Percentiles rank a stretch among this genome's conserved stretches.
These are phyloP conservation scores for Pseudocheirus occidentalis DNA, from an alignment of 2,797 vertebrate genomes.

Conservation along the genomic window DNA sequence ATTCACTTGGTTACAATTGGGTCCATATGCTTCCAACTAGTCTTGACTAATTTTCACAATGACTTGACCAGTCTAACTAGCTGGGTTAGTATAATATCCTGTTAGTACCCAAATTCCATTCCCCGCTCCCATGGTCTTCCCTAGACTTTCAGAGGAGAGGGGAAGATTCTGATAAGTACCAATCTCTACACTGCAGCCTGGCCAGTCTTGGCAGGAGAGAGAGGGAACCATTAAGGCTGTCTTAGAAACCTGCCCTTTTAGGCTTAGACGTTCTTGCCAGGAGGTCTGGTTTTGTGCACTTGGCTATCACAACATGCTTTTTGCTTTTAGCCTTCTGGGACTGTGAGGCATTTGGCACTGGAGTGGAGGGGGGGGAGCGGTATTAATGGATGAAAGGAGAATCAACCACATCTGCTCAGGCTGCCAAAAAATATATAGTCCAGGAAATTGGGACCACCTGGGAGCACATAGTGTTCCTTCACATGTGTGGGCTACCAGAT, in stretches of 20 bases:
- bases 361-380: background rate
- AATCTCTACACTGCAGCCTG: background rate
- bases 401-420: background rate
- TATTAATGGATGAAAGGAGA: background rate
- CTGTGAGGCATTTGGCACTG: background rate
- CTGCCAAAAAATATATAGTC: background rate
- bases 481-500: background rate
- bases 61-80: background rate
- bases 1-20: background rate
- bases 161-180: background rate
- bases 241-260: background rate
- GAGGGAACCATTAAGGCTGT: background rate
- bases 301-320: background rate
- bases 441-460: background rate
- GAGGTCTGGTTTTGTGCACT: background rate
- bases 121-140: background rate
- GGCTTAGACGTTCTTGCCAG: background rate
- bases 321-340: background rate
- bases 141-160: background rate
- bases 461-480: background rate
- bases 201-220: background rate
- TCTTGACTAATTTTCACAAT: background rate
- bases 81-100: background rate
- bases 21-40: background rate
- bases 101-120: background rate